phyloP scores from a whole-genome alignment of 2,113 vertebrate genomes.

The Anolis sagrei region DNA sequence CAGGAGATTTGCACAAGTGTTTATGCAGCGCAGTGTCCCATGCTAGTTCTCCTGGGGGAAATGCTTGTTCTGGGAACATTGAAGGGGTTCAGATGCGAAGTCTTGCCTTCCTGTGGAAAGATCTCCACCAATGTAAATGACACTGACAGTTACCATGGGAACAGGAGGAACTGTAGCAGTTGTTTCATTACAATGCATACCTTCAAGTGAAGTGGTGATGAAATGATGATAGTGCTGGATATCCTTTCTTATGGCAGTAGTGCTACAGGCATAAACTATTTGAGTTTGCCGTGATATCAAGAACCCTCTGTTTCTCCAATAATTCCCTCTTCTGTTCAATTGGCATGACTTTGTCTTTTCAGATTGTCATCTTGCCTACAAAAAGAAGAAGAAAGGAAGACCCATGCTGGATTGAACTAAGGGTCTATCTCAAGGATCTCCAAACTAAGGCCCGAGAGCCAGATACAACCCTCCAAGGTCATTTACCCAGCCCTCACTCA shows the following conservation, averaged over 20 bases:
- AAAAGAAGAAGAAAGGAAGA: neutral
- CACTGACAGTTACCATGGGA: constrained; percentile 32
- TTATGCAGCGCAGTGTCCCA: neutral
- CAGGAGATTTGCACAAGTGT: neutral
- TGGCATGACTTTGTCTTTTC: neutral
- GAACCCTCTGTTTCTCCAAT: neutral
- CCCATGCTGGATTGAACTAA: neutral
- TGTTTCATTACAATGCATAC: constrained; percentile 33
- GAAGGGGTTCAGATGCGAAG: neutral
- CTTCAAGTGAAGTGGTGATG: constrained; percentile 33
- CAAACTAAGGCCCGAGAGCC: too few species aligned
- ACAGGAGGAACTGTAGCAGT: constrained; percentile 20
- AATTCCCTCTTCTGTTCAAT: neutral
- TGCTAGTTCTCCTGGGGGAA: neutral
- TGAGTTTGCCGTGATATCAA: neutral
- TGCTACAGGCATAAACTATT: neutral
- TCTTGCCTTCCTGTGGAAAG: constrained; percentile 20
- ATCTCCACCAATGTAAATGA: constrained; percentile 27
- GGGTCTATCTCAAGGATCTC: too few species aligned
- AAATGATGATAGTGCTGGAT: constrained; percentile 32
- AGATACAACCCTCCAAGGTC: too few species aligned
- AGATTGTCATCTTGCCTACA: neutral
- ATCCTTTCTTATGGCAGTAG: neutral
- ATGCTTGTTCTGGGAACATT: neutral
- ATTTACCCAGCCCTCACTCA: too few species aligned